Conservation (phyloP, 2,113 vertebrate genomes). For the Hassar affinis region DNA sequence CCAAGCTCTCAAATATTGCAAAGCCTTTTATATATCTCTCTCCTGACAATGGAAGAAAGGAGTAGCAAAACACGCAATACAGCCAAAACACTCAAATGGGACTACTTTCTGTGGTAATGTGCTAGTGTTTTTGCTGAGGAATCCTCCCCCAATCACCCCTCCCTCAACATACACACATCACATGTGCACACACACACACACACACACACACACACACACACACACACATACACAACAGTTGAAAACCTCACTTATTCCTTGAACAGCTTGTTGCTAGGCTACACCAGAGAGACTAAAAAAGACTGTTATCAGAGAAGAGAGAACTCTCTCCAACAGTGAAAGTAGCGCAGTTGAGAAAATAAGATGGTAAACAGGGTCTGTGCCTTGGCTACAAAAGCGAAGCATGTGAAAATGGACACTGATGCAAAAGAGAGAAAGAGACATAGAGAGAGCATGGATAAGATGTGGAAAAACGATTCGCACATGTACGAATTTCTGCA, state of each 20-base stretch:
- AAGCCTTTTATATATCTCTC: background rate
- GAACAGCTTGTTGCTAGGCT: conserved; percentile 57
- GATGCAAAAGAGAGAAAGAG: background rate
- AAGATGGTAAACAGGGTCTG: conserved; percentile 53
- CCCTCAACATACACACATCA: background rate
- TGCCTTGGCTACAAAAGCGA: conserved; percentile 48
- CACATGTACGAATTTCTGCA: background rate
- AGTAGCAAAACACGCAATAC: conserved; percentile 13
- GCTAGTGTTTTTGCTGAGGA: conserved; percentile 32
- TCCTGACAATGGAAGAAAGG: background rate
- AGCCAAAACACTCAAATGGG: conserved; percentile 39
- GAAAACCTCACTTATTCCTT: conserved; percentile 51
- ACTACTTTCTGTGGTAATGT: conserved; percentile 34
- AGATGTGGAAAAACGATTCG: conserved; percentile 23
- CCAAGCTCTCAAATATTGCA: background rate
- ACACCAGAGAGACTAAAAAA: conserved; percentile 52
- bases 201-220: conserved; percentile 24
- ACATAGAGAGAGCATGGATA: background rate
- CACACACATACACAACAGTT: conserved; percentile 25
- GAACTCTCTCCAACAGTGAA: conserved; percentile 49
- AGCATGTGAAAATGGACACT: conserved; percentile 43
- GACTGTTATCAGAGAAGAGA: conserved; percentile 55
- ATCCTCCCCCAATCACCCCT: conserved; percentile 35
- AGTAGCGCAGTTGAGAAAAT: conserved; percentile 47
- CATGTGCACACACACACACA: conserved; percentile 13